Conservation (phyloP, 1,140 invertebrate genomes). For the Teleopsis dalmanni region DNA sequence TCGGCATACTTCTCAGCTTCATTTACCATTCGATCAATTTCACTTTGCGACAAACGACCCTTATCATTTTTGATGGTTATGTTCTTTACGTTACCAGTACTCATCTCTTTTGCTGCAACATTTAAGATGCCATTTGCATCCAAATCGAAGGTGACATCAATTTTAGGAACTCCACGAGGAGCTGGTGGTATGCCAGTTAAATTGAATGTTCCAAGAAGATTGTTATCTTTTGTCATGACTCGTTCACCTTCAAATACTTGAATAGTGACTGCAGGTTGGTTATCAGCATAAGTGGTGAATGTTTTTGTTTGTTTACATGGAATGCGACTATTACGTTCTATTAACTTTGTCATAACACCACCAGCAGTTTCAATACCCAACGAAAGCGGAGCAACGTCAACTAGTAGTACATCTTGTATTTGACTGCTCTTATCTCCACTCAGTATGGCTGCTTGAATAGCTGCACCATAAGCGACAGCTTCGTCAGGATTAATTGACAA, state of each 20-base stretch:
- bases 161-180: slow-evolving; percentile 70
- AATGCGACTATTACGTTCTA: slow-evolving; percentile 56
- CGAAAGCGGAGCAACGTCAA: slow-evolving; percentile 52
- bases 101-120: slow-evolving; percentile 54
- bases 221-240: slow-evolving; percentile 67
- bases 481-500: slow-evolving; percentile 73
- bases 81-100: slow-evolving; percentile 55
- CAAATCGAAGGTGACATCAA: slow-evolving; percentile 59
- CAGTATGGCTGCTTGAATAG: slow-evolving; percentile 67
- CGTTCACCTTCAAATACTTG: slow-evolving; percentile 62
- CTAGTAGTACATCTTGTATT: slow-evolving; percentile 50
- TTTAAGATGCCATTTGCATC: slow-evolving; percentile 57
- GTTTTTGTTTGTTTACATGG: slow-evolving; percentile 59
- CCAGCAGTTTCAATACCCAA: slow-evolving; percentile 55
- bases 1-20: slow-evolving; percentile 38
- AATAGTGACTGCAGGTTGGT: slow-evolving; percentile 62
- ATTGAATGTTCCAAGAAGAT: slow-evolving; percentile 69
- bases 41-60: slow-evolving; percentile 68
- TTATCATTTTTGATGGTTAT: slow-evolving; percentile 83
- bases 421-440: slow-evolving; percentile 51
- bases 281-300: slow-evolving; percentile 61
- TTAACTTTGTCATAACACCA: slow-evolving; percentile 58
- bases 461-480: slow-evolving; percentile 60
- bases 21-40: slow-evolving; percentile 57
- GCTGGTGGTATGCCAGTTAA: slow-evolving; percentile 73